These are phyloP conservation scores for Erythrocercus mccallii DNA, from an alignment of 2,113 vertebrate genomes.

Conservation along the genomic window DNA sequence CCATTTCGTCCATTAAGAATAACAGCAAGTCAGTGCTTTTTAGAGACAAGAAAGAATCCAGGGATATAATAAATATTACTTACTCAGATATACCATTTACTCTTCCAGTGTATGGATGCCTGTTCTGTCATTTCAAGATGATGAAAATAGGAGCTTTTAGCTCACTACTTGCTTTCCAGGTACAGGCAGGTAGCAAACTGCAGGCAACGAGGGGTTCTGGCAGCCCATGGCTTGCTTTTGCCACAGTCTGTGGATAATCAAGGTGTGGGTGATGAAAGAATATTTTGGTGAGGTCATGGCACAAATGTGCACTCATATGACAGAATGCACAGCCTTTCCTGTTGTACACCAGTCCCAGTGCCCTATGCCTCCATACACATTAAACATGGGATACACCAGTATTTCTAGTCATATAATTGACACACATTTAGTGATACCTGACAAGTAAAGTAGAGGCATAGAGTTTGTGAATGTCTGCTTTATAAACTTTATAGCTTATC, in stretches of 20 bases:
- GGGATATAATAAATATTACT: not conserved
- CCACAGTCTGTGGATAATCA: not conserved
- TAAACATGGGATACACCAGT: fast-evolving
- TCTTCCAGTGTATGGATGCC: not conserved
- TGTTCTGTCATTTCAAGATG: not conserved
- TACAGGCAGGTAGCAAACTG: not conserved
- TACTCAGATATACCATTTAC: not conserved
- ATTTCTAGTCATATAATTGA: not conserved
- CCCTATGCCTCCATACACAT: not conserved
- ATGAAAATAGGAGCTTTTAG: not conserved
- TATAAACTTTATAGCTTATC: not conserved
- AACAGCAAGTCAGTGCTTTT: not conserved
- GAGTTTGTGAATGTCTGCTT: not conserved
- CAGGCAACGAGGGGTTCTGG: not conserved
- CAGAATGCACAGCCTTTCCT: not conserved
- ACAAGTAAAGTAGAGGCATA: not conserved
- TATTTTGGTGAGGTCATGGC: not conserved
- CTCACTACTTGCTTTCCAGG: not conserved
- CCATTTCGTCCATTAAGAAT: not conserved
- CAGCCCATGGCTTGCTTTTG: not conserved
- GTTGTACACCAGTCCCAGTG: not conserved
- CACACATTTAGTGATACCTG: not conserved
- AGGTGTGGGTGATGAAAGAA: not conserved
- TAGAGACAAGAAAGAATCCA: not conserved
- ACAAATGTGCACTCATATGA: fast-evolving